Conservation (phyloP, 1,140 invertebrate genomes). For the Drosophila carrolli region DNA sequence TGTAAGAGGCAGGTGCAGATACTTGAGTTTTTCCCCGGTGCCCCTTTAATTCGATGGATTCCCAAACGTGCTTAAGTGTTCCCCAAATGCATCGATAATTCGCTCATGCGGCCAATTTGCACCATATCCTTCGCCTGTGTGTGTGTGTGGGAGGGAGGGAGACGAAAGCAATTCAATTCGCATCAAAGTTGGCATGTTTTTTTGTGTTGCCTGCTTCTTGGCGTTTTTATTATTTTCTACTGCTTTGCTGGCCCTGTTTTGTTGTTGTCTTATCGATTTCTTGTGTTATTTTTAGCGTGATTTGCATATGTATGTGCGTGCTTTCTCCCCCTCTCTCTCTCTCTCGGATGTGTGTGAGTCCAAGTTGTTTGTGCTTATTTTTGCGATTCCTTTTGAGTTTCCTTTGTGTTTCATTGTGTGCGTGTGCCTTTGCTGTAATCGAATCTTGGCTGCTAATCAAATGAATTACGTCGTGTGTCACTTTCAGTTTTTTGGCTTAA, state of each 20-base stretch:
- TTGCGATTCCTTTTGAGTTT: constrained; percentile 23
- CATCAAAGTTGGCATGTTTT: constrained; percentile 59
- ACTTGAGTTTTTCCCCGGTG: constrained; percentile 22
- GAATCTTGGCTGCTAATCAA: constrained; percentile 66
- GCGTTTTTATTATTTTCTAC: constrained; percentile 52
- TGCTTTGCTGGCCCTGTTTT: constrained; percentile 49
- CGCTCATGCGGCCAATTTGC: constrained; percentile 73
- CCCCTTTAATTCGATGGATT: constrained; percentile 41
- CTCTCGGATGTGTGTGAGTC: constrained; percentile 8
- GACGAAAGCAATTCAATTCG: constrained; percentile 14
- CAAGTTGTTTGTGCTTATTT: constrained; percentile 38
- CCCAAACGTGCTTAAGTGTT: constrained; percentile 73
- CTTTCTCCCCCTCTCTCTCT: not conserved
- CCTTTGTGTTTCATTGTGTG: constrained; percentile 8
- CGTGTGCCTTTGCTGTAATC: constrained; percentile 49
- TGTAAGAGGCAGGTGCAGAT: constrained; percentile 13
- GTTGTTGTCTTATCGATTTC: constrained; percentile 76
- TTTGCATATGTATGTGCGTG: constrained; percentile 50
- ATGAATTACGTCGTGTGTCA: constrained; percentile 61
- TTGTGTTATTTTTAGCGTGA: constrained; percentile 79
- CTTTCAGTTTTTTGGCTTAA: constrained; percentile 57
- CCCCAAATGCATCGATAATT: constrained; percentile 76
- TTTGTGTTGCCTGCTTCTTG: constrained; percentile 39
- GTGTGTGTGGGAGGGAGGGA: constrained; percentile 8
- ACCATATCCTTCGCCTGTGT: constrained; percentile 45